Base-by-base conservation (phyloP, 2,888 invertebrate species). In the Heliothis peltigera region DNA sequence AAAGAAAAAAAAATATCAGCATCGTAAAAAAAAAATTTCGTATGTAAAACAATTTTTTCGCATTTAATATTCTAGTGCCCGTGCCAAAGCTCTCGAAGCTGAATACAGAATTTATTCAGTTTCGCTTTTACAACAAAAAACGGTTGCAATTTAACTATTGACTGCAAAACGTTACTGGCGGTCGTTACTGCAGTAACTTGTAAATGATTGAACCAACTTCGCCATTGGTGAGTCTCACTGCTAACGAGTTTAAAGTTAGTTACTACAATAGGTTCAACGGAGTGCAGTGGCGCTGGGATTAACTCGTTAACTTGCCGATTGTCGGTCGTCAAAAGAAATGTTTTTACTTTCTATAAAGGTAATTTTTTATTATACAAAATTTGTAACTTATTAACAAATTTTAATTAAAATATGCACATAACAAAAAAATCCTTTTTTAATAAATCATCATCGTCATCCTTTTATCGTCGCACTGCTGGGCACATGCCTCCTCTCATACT, bases 131-230 rank as follows among this genome's bases (percentile, higher is more conserved):
- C 15, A 19, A 17, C 8, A 53, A 63, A 63, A 57, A 64, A 46
- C 35, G 53, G 60, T 54, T 69, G 47, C 58, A 48, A 65, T 71
- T 70, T 56, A 42, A 10, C 57, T 21, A 39, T 56, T 48, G 25
- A 44, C 28, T 7, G 15, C 15, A 10, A 51, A 25, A 19, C 28
- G 53, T n/a, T 22, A 58, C 28, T 51, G 56, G 43, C 39, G 49
- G 53, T 64, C 51, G 63, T 60, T 72, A 70, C 72, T 25, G 73
- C 47, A 61, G 74, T 57, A 63, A 79, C 67, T 74, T 66, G 64
- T 79, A 77, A 81, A 80, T 69, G 63, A 80, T 81, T 76, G 68
- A 49, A 58, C 58, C 51, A 79, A 74, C 63, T 80, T 81, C 47
- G 46, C 21, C 57, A 64, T 52, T 63, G 52, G 67, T 18, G 53